These are phyloP conservation scores for Phalacrocorax brasilianus DNA, from an alignment of 2,113 vertebrate species.

Conservation along the genomic window DNA sequence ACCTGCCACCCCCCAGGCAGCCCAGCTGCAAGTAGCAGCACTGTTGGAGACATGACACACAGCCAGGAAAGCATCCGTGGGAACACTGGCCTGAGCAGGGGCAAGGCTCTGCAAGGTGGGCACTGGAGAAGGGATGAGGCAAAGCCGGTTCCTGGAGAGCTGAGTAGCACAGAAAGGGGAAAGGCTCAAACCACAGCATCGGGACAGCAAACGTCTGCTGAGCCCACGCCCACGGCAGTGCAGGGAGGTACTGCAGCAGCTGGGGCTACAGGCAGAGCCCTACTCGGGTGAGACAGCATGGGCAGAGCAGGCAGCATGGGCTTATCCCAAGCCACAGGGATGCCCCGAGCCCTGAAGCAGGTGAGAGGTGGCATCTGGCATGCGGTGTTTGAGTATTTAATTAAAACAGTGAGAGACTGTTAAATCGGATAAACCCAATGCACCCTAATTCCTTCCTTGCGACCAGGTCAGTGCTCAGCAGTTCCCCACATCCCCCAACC, in stretches of 20 bases:
- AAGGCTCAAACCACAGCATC: not conserved
- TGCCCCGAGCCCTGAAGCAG: not conserved
- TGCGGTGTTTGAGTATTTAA: not conserved
- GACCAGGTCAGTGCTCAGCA: fast-evolving
- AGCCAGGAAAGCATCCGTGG: not conserved
- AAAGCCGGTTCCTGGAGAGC: not conserved
- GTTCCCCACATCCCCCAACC: not conserved
- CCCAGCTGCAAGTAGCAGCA: not conserved
- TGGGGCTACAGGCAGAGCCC: not conserved
- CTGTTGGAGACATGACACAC: fast-evolving
- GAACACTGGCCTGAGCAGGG: not conserved
- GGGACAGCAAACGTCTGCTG: fast-evolving
- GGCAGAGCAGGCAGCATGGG: not conserved
- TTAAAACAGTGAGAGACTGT: not conserved
- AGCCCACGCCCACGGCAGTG: fast-evolving
- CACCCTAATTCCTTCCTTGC: not conserved
- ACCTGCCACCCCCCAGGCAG: not conserved
- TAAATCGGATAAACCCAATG: not conserved
- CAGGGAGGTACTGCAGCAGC: not conserved
- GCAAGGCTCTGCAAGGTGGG: not conserved
- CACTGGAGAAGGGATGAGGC: not conserved
- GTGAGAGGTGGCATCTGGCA: not conserved
- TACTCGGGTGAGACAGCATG: fast-evolving
- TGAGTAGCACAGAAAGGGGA: not conserved
- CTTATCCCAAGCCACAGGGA: not conserved